Base-by-base conservation (phyloP, 2,797 vertebrate species). In the Podarcis lilfordi region DNA sequence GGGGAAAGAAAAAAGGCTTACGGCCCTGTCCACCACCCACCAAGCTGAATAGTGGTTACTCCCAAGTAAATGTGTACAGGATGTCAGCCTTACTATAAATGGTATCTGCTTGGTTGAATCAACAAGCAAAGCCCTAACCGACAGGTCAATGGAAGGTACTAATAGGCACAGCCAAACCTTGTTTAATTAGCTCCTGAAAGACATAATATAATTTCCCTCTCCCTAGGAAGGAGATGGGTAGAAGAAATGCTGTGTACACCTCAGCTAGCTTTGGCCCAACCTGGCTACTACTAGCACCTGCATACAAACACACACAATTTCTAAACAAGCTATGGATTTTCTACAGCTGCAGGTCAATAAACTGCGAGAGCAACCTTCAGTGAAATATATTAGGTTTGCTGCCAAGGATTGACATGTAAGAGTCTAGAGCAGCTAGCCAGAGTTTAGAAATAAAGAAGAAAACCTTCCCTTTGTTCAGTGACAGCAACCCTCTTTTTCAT, bases 171-270 rank as follows among this genome's bases (percentile, higher is more conserved):
- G 88, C 90, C 82, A 87, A 92, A 86, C 0, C 4, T 88, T 91
- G 94, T 95, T 95, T 95, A 96, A 95, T 96, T 94, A 92, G 89
- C 91, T 95, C 92, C 93, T 23, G 1, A 79, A 94, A 94, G 94
- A 88, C 87, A 55, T 55, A 55, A 80, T 87, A 86, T 94, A 89
- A 90, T 91, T 94, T 92, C 91, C 92, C 94, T 75, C 87, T 90
- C 75, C 61, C 37, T 0, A 74, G 87, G n/a, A 84, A 91, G 89
- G 85, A 76, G 59, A 35, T 71, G 82, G 85, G 87, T 85, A 84
- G 75, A 87, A 91, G 79, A 59, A 77, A 59, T 2, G 7, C 27
- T 61, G 89, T 72, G 75, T 89, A 43, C 21, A 13, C 32, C 80
- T 40, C 11, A 21, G 1, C 66, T 89, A 75, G 84, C 81, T 87